Conservation (phyloP, 2,888 invertebrate genomes). For the Mactromeris polynyma region DNA sequence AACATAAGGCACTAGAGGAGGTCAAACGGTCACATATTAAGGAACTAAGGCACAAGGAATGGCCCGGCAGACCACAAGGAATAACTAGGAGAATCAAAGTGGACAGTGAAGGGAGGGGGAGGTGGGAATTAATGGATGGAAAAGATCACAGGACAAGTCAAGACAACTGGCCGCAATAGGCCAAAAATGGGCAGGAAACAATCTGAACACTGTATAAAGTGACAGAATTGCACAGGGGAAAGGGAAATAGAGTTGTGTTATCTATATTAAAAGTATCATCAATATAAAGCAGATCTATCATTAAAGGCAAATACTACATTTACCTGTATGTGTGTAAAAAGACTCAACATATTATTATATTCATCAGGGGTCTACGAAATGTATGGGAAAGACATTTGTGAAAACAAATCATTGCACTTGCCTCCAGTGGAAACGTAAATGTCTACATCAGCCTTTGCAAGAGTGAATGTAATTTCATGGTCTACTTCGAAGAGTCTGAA, state of each 20-base stretch:
- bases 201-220: too few species aligned
- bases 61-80: too few species aligned
- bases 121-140: too few species aligned
- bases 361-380: background rate
- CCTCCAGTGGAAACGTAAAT: slow-evolving; percentile 46
- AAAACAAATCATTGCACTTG: background rate
- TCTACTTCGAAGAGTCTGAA: slow-evolving; percentile 37
- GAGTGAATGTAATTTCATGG: slow-evolving; percentile 24
- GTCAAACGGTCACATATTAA: too few species aligned
- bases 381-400: background rate
- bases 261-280: background rate
- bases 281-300: background rate
- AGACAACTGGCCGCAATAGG: too few species aligned
- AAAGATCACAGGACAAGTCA: too few species aligned
- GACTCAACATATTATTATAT: background rate
- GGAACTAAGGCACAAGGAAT: too few species aligned
- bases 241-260: background rate
- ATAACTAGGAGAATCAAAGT: too few species aligned
- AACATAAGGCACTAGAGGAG: too few species aligned
- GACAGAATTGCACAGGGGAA: too few species aligned
- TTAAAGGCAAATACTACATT: background rate
- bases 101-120: too few species aligned
- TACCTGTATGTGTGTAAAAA: background rate
- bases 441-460: slow-evolving; percentile 22
- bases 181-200: too few species aligned